These are phyloP conservation scores for Eudyptes chrysolophus DNA, from an alignment of 2,113 vertebrate species.

Conservation along the genomic window DNA sequence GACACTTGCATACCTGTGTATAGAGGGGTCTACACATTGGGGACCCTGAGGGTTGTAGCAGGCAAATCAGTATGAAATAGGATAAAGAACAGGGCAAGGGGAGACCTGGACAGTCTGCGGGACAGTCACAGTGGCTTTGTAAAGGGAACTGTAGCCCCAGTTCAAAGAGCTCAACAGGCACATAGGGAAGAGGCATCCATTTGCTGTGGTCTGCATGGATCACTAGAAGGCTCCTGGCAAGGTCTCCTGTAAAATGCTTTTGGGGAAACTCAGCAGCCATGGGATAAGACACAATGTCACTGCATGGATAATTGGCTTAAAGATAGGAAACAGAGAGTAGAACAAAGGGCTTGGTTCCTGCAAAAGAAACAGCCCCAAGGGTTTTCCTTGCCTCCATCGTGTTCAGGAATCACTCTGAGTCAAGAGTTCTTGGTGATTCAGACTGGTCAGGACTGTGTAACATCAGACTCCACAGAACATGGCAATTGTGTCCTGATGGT, in stretches of 20 bases:
- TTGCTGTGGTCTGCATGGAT: background rate
- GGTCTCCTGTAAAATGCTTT: background rate
- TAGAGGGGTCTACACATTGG: fast-evolving
- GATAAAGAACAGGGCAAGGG: background rate
- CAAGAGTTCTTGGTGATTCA: background rate
- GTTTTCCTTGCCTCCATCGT: background rate
- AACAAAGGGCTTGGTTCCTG: background rate
- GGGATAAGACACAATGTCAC: background rate
- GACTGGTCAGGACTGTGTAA: background rate
- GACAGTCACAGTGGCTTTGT: background rate
- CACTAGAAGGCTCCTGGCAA: background rate
- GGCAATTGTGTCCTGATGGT: background rate
- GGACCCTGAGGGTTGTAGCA: background rate
- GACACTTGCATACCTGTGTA: background rate
- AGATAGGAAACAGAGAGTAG: background rate
- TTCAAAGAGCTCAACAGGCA: background rate
- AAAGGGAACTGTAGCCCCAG: background rate
- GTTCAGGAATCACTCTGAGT: background rate
- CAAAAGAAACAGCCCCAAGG: background rate
- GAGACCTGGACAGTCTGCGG: background rate
- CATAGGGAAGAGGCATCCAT: background rate
- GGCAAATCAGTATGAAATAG: background rate
- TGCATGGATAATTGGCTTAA: background rate
- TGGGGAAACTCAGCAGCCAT: background rate
- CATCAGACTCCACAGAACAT: background rate